Evolutionary conservation across 2,888 invertebrate genomes (phyloP).

Genomic region (Tinea pellionella): DNA sequence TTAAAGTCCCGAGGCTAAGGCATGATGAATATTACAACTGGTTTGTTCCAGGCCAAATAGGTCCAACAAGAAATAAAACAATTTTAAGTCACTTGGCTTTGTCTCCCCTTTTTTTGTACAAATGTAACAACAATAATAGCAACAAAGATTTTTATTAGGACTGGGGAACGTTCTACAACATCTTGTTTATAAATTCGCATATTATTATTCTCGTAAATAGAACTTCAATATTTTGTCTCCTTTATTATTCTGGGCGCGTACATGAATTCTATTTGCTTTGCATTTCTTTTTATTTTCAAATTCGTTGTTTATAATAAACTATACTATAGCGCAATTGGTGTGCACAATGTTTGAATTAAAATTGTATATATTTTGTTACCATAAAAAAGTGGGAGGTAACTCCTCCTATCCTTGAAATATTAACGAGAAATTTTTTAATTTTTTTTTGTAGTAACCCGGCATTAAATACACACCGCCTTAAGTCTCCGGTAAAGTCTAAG

Average conservation of each 20-base stretch:
- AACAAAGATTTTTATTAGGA: background rate
- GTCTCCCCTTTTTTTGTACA: background rate
- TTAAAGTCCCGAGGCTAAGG: constrained; percentile 52
- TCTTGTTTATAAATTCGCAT: constrained; percentile 3
- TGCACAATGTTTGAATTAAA: too few species aligned
- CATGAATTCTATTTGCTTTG: background rate
- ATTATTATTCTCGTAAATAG: constrained; percentile 3
- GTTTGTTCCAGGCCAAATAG: constrained; percentile 43
- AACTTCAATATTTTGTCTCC: background rate
- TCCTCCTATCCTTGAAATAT: too few species aligned
- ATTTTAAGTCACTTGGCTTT: constrained; percentile 18
- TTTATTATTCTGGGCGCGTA: background rate
- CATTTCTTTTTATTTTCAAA: background rate
- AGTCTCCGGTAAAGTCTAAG: too few species aligned
- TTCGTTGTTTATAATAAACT: background rate
- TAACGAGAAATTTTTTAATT: too few species aligned
- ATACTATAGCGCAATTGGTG: too few species aligned
- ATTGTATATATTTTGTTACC: too few species aligned
- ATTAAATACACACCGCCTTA: too few species aligned
- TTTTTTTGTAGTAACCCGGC: too few species aligned
- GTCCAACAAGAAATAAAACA: constrained; percentile 31
- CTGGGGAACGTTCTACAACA: background rate
- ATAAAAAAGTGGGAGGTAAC: too few species aligned
- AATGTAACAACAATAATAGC: background rate
- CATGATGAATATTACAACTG: constrained; percentile 59